These are phyloP conservation scores for Penelope pileata DNA, from an alignment of 2,113 vertebrate genomes.

Conservation along the genomic window DNA sequence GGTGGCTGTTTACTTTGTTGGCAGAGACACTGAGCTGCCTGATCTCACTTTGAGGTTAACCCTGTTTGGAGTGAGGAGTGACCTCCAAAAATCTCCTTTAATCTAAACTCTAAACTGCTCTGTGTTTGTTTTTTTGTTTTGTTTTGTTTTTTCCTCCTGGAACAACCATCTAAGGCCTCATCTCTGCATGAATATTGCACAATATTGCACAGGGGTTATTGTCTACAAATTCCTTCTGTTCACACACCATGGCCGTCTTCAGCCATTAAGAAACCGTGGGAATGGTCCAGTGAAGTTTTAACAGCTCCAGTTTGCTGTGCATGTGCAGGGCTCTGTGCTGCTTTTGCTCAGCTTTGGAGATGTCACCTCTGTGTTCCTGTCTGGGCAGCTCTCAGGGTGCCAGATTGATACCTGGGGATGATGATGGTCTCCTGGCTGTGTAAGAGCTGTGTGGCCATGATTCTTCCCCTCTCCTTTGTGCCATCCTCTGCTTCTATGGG, in stretches of 20 bases:
- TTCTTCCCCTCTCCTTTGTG: not conserved
- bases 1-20: not conserved
- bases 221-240: not conserved
- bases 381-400: not conserved
- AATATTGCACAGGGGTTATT: not conserved
- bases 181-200: not conserved
- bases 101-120: accelerated
- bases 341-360: not conserved
- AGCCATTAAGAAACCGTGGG: accelerated
- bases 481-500: not conserved
- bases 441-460: not conserved
- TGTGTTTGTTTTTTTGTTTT: not conserved
- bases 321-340: accelerated
- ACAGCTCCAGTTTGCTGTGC: accelerated
- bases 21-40: not conserved
- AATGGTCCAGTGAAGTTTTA: accelerated
- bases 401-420: accelerated
- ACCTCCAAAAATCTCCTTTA: slow-evolving; percentile 28
- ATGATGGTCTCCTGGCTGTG: accelerated
- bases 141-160: not conserved
- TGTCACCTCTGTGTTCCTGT: accelerated
- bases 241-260: not conserved
- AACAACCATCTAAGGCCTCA: not conserved
- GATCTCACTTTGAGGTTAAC: not conserved
- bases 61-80: accelerated